These are phyloP conservation scores for Julus scanicus DNA, from an alignment of 2,888 invertebrate genomes.

Conservation along the genomic window DNA sequence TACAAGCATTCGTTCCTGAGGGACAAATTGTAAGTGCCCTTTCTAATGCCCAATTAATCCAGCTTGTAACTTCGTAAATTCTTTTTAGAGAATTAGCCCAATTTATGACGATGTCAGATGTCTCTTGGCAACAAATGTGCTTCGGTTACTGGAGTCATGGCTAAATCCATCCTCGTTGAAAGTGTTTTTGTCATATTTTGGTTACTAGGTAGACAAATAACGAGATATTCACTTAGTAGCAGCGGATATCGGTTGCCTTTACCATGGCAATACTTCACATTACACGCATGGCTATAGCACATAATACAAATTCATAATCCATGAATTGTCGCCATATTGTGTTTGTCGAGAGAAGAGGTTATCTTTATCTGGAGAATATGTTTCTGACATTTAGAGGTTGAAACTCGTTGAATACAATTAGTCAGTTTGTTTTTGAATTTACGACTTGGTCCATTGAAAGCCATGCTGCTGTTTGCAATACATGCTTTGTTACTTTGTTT, in stretches of 20 bases:
- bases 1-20: no score
- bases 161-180: not conserved
- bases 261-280: not conserved
- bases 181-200: not conserved
- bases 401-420: conserved; percentile 7
- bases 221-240: not conserved
- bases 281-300: conserved; percentile 4
- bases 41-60: not conserved
- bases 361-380: not conserved
- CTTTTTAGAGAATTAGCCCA: conserved; percentile 2
- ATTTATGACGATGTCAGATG: not conserved
- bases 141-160: not conserved
- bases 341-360: not conserved
- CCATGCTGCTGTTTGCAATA: not conserved
- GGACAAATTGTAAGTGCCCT: no score
- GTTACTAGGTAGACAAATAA: not conserved
- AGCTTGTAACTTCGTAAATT: not conserved
- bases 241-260: not conserved
- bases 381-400: not conserved
- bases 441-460: not conserved
- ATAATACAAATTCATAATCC: not conserved
- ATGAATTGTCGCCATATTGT: conserved; percentile 3
- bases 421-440: conserved; percentile 8
- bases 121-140: not conserved
- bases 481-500: not conserved